These are phyloP conservation scores for Leucophenga maculata DNA, from an alignment of 2,888 invertebrate genomes.

Conservation along the genomic window DNA sequence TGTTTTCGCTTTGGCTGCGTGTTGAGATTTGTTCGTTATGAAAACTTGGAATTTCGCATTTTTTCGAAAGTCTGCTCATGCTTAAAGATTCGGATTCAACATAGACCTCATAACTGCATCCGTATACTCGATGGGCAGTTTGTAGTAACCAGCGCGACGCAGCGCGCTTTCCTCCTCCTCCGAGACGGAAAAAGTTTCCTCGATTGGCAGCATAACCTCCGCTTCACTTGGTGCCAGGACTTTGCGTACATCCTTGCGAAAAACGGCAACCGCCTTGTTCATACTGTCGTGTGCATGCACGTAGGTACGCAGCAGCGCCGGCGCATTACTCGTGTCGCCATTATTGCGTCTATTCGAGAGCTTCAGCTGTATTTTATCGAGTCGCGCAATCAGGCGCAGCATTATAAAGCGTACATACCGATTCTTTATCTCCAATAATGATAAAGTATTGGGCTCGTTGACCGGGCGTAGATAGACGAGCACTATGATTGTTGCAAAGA, in stretches of 20 bases:
- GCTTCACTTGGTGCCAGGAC: constrained; percentile 64
- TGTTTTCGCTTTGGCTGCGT: neutral
- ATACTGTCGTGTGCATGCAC: constrained; percentile 66
- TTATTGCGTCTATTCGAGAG: constrained; percentile 42
- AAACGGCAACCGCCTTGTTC: constrained; percentile 64
- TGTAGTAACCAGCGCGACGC: constrained; percentile 55
- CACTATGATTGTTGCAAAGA: constrained; percentile 48
- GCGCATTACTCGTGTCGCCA: constrained; percentile 26
- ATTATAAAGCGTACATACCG: constrained; percentile 68
- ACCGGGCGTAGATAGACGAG: constrained; percentile 50
- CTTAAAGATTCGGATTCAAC: constrained; percentile 49
- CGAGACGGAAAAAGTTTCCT: constrained; percentile 63
- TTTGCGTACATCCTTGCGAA: constrained; percentile 68
- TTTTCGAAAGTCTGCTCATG: neutral
- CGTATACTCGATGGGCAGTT: constrained; percentile 53
- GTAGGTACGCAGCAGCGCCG: constrained; percentile 46
- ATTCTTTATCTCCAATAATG: constrained; percentile 65
- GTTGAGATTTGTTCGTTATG: neutral
- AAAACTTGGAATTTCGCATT: neutral
- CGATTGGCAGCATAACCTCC: constrained; percentile 65
- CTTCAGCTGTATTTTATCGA: constrained; percentile 64
- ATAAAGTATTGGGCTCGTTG: constrained; percentile 46
- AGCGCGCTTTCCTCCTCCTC: constrained; percentile 60
- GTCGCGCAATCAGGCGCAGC: constrained; percentile 63
- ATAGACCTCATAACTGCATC: constrained; percentile 58